Percentiles rank a stretch among this genome's conserved stretches.
phyloP scores from a whole-genome alignment of 2,888 invertebrate genomes.

The Portevinia maculata region DNA sequence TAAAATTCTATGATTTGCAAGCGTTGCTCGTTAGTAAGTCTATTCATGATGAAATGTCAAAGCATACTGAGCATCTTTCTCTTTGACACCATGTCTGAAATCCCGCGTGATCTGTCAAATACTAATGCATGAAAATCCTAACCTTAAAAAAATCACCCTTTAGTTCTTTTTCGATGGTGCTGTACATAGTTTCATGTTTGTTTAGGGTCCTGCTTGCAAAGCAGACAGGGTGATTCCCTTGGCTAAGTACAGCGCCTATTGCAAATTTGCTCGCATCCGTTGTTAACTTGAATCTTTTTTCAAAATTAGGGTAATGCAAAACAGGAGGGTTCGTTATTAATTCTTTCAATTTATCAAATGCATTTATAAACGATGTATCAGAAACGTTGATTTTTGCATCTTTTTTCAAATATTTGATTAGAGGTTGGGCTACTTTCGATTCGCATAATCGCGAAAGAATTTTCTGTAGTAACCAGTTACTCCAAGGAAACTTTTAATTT shows the following conservation, averaged over 20 bases:
- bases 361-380: constrained; percentile 11
- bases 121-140: too few relatives aligned
- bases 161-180: constrained; percentile 33
- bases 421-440: constrained; percentile 33
- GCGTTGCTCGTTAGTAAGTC: too few relatives aligned
- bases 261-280: constrained; percentile 32
- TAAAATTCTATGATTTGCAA: too few relatives aligned
- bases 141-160: too few relatives aligned
- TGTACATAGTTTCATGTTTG: constrained; percentile 23
- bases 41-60: too few relatives aligned
- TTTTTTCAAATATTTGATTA: constrained; percentile 30
- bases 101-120: too few relatives aligned
- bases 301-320: constrained; percentile 39
- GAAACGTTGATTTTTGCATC: constrained; percentile 14
- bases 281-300: constrained; percentile 21
- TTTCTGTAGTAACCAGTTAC: constrained; percentile 15
- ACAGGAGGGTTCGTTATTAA: constrained; percentile 26
- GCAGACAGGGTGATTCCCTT: constrained; percentile 15
- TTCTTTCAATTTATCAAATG: constrained; percentile 26
- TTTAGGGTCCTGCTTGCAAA: constrained; percentile 18
- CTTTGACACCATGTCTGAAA: too few relatives aligned
- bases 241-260: constrained; percentile 10
- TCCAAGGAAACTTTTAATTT: constrained; percentile 24
- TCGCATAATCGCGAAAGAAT: constrained; percentile 20
- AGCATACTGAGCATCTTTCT: too few relatives aligned